phyloP scores from a whole-genome alignment of 92 coral and sea anemone genomes.

The Isaurus tuberculatus region DNA sequence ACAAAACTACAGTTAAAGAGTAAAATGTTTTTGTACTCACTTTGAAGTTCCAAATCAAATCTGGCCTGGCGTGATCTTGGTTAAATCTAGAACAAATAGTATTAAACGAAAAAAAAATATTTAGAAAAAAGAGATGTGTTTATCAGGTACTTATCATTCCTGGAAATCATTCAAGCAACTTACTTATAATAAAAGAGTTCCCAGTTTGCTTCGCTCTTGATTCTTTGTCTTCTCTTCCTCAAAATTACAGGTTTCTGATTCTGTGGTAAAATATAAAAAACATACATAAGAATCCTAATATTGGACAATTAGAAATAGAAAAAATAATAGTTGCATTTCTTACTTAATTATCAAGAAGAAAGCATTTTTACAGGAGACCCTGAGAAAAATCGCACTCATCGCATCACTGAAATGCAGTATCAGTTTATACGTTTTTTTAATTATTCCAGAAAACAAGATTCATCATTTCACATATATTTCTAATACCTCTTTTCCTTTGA shows the following conservation, averaged over 20 bases:
- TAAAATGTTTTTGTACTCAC: slow-evolving; percentile 36
- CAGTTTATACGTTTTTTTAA: too few species aligned
- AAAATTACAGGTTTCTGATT: slow-evolving; percentile 88
- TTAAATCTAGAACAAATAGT: slow-evolving; percentile 69
- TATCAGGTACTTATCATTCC: not conserved
- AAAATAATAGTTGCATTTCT: too few species aligned
- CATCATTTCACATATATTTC: not conserved
- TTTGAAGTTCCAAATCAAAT: slow-evolving; percentile 97
- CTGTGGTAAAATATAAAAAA: slow-evolving; percentile 3
- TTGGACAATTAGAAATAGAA: too few species aligned
- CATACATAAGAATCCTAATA: not conserved
- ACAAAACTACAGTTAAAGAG: not conserved
- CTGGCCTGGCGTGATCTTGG: slow-evolving; percentile 86
- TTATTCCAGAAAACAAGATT: too few species aligned
- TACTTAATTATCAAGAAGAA: too few species aligned
- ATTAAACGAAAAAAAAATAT: not conserved
- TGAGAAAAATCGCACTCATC: too few species aligned
- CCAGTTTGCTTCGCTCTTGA: slow-evolving; percentile 99
- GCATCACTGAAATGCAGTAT: too few species aligned
- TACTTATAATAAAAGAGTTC: slow-evolving; percentile 97
- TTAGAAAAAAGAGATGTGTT: not conserved
- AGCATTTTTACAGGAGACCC: too few species aligned
- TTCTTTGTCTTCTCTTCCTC: slow-evolving; percentile 90
- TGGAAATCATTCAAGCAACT: slow-evolving; percentile 15
- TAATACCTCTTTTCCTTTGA: slow-evolving; percentile 98